Percentiles rank a stretch among this genome's conserved stretches.
Evolutionary conservation across 1,140 invertebrate species (phyloP).

Genomic region (Geopemphigus sp.): DNA sequence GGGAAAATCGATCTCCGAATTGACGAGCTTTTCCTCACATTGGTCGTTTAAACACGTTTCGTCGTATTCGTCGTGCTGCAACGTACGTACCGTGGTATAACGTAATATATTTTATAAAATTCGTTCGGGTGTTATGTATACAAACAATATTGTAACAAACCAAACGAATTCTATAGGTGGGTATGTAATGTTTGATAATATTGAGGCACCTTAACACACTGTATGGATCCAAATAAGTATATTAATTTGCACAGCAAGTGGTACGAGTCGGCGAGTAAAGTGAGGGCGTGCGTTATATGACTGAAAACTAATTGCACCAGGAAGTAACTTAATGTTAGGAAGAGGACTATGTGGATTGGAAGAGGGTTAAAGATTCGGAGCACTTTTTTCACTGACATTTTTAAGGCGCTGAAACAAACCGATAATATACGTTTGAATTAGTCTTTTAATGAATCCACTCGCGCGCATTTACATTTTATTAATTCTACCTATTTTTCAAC

Average conservation of each 20-base stretch:
- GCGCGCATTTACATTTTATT: too few relatives aligned
- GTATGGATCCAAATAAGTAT: slow-evolving; percentile 68
- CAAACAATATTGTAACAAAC: too few relatives aligned
- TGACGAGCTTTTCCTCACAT: slow-evolving; percentile 1
- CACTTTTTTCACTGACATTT: slow-evolving; percentile 72
- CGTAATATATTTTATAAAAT: too few relatives aligned
- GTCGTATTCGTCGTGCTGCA: slow-evolving; percentile 6
- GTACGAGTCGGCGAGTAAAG: slow-evolving; percentile 79
- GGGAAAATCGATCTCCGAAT: background rate
- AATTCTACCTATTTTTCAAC: too few relatives aligned
- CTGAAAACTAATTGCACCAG: slow-evolving; percentile 71
- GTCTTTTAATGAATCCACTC: too few relatives aligned
- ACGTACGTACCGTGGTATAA: too few relatives aligned
- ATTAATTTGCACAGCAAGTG: slow-evolving; percentile 81
- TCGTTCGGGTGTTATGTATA: too few relatives aligned
- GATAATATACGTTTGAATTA: background rate
- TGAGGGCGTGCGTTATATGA: slow-evolving; percentile 78
- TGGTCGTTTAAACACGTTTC: slow-evolving; percentile 20
- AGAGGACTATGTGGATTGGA: slow-evolving; percentile 69
- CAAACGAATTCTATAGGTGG: too few relatives aligned
- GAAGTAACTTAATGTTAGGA: slow-evolving; percentile 70
- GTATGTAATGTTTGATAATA: too few relatives aligned
- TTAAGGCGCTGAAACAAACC: slow-evolving; percentile 17
- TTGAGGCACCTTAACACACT: slow-evolving; percentile 68
- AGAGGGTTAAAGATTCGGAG: slow-evolving; percentile 68